Evolutionary conservation across 2,797 vertebrate genomes (phyloP).

Genomic region (Chanos chanos): DNA sequence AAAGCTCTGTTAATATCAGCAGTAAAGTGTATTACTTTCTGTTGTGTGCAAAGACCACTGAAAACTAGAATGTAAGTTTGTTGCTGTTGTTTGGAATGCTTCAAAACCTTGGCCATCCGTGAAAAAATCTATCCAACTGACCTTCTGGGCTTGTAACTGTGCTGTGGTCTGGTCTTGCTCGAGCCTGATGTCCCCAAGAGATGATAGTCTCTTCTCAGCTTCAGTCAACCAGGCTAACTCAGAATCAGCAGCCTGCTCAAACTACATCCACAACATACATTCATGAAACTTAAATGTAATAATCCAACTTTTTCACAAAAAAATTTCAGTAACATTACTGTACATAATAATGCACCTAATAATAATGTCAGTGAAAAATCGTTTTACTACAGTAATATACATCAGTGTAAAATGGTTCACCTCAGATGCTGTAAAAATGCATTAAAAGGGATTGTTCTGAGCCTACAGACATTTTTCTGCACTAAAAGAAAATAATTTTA

Average conservation of each 20-base stretch:
- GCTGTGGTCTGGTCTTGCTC: constrained; percentile 89
- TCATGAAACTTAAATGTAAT: not conserved
- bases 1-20: constrained; percentile 75
- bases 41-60: not conserved
- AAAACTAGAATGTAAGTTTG: constrained; percentile 28
- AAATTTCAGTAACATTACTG: no score
- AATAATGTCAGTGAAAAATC: no score
- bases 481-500: constrained; percentile 38
- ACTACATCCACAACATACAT: constrained; percentile 66
- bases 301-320: no score
- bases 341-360: no score
- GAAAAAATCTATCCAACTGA: constrained; percentile 55
- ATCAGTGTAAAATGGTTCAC: no score
- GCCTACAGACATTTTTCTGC: not conserved
- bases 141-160: constrained; percentile 98
- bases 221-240: constrained; percentile 89
- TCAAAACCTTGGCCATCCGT: constrained; percentile 20
- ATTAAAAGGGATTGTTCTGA: no score
- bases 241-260: constrained; percentile 87
- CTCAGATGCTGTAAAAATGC: no score
- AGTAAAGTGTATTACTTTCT: constrained; percentile 27
- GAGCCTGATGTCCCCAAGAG: constrained; percentile 87
- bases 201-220: constrained; percentile 84
- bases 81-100: constrained; percentile 21
- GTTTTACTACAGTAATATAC: no score